Base-by-base conservation (phyloP, 2,888 invertebrate species). In the Aricia artaxerxes region DNA sequence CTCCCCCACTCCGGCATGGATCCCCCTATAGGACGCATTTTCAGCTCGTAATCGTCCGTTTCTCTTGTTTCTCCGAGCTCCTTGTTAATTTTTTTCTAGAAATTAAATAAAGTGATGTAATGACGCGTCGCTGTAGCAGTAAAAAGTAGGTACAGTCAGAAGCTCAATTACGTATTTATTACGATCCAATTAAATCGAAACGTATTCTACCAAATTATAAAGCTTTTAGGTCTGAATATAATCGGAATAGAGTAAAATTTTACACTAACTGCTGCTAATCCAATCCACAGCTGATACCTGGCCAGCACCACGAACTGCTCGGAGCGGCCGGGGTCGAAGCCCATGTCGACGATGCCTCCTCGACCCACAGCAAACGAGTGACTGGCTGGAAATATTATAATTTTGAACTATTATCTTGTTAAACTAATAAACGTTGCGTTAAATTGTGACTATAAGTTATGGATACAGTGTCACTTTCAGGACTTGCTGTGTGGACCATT, bases 251-350 rank as follows among this genome's bases (percentile, higher is more conserved):
- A 49, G 9, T 49, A 49, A 49, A 49, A 49, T 49, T 9, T 53
- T 24, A 31, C 53, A 86, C 91, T 87, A 79, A 93, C 93, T 72
- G 83, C 84, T 13, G 91, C 85, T 6, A 85, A 72, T 0, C 93
- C 93, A 44, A 94, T 86, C 90, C 87, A 92, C 81, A 94, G 88
- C 77, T 90, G 89, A 4, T 82, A 81, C 82, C 88, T 91, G 1
- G 92, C 90, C 86, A 93, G 83, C 61, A 94, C 77, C 24, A 91
- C 80, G 83, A 92, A 91, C 82, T 93, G 91, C 79, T 87, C 82
- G 38, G 92, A 85, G 83, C 90, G 84, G 80, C 84, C 64, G 72
- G 95, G 88, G 84, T 92, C 88, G 81, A 94, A 94, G 1, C 84
- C 86, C 85, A 94, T 87, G 1, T 86, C 87, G 9, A 89, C 13